Percentiles rank a stretch among this genome's conserved stretches.
Conservation (phyloP, 2,888 invertebrate genomes). For the Tachystola acroxantha region DNA sequence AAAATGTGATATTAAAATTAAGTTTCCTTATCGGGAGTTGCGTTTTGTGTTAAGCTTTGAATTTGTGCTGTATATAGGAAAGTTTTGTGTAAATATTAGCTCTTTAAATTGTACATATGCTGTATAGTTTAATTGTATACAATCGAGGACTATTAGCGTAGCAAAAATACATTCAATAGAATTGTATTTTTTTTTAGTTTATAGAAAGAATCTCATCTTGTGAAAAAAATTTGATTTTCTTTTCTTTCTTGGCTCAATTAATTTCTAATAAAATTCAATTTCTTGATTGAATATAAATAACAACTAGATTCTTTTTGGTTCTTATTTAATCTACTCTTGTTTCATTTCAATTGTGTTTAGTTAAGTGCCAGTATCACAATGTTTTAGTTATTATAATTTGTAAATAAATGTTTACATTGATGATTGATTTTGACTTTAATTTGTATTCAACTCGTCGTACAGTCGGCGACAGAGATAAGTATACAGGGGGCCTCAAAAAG, state of each 20-base stretch:
- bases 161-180: not conserved
- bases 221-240: not conserved
- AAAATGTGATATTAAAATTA: conserved; percentile 64
- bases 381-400: conserved; percentile 15
- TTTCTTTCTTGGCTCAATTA: not conserved
- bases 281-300: conserved; percentile 3
- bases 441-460: no score
- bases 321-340: not conserved
- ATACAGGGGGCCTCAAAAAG: no score
- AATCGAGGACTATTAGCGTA: not conserved
- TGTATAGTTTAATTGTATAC: not conserved
- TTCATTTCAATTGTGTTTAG: conserved; percentile 13
- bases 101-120: not conserved
- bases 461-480: no score
- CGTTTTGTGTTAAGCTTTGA: conserved; percentile 17
- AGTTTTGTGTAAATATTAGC: conserved; percentile 4
- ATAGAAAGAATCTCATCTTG: not conserved
- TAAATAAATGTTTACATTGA: conserved; percentile 31
- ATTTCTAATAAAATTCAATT: not conserved
- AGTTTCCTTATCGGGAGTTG: conserved; percentile 31
- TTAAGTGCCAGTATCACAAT: conserved; percentile 21
- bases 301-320: conserved; percentile 7
- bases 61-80: conserved; percentile 21
- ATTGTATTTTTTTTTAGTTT: not conserved
- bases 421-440: conserved; percentile 6